Base-by-base conservation (phyloP, 1,140 invertebrate species). In the Littorina saxatilis region DNA sequence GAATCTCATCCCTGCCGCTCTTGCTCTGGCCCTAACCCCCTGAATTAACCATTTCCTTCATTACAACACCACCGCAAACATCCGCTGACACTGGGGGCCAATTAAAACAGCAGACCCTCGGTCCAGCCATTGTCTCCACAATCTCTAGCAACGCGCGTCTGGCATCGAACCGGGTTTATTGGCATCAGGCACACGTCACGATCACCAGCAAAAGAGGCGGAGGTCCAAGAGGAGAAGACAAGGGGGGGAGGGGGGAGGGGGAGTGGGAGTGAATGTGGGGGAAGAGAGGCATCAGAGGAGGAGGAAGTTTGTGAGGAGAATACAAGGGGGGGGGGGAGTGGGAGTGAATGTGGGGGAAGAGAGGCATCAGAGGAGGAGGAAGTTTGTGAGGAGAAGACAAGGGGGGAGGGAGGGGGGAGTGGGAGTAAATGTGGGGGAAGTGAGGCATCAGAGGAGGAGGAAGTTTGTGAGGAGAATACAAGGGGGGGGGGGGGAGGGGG, bases 131-230 rank as follows among this genome's bases (percentile, higher is more conserved):
- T 27, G 61, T 63, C 61, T 15, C 27, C 61, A 63, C n/a, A 0
- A 63, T 29, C 61, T n/a, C 4, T 32, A 29, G 29, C 61, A 32
- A 32, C 61, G 4, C 61, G 29, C 61, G 61, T 63, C 61, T 63
- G 61, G 61, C 61, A 63, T 63, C 61, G 61, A 63, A 63, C 61
- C 61, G 61, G 61, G n/a, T 72, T 72, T 72, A 72, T 72, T 72
- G 68, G 68, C 68, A 37, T 72, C 37, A 11, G 27, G 58, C 68
- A 40, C 35, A 72, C 68, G 68, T 23, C 63, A 47, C 15, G 63
- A 35, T 17, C n/a, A 43, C 15, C 15, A 58, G 17, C 9, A 35
- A 27, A 3, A 52, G 43, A 7, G 47, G 68, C 9, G 50, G 61
- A 20, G 70, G 47, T 47, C 40, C 50, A 0, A 72, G 40, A 1